Base-by-base conservation (phyloP, 2,888 invertebrate species). In the Cryptus armator region DNA sequence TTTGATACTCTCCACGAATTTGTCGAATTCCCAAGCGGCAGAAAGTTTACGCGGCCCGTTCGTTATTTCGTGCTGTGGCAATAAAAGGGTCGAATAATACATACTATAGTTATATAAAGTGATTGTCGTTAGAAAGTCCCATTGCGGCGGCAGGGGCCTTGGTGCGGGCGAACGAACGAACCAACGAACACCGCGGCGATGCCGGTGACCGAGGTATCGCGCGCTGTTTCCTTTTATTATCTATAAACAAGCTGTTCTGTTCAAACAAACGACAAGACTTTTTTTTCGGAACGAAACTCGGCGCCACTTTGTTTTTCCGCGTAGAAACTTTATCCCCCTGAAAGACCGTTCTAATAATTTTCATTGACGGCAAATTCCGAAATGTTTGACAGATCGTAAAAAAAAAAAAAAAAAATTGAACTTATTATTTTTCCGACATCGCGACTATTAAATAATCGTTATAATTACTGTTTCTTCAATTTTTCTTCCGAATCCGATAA, bases 101-200 rank as follows among this genome's bases (percentile, higher is more conserved):
- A 66, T 56, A 72, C 64, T 81, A 79, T 82, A 85, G 85, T 85
- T 85, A 85, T 85, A 85, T 82, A 85, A 85, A 91, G 90, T 89
- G 89, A 91, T 90, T 90, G 90, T 91, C 90, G 89, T 92, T 92
- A 91, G 92, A 92, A 92, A 92, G 92, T 91, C 82, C 78, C 37
- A 37, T 37, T 62, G 72, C 71, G 66, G 74, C 86, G 83, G 81
- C 86, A 82, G 74, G 89, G 87, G 88, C 90, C 91, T 91, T 91
- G 91, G 88, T 86, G 86, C 75, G 71, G 75, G 82, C 71, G 82
- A 85, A 79, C 67, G 59, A 71, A 75, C 71, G 72, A 86, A 75
- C 71, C 67, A 86, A 86, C 86, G 44, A 29, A 12, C 29, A 37
- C 56, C 37, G 9, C 12, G 16, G 32, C 51, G 32, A 71, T 56